phyloP scores from a whole-genome alignment of 2,113 vertebrate species.

The Gallinago media region DNA sequence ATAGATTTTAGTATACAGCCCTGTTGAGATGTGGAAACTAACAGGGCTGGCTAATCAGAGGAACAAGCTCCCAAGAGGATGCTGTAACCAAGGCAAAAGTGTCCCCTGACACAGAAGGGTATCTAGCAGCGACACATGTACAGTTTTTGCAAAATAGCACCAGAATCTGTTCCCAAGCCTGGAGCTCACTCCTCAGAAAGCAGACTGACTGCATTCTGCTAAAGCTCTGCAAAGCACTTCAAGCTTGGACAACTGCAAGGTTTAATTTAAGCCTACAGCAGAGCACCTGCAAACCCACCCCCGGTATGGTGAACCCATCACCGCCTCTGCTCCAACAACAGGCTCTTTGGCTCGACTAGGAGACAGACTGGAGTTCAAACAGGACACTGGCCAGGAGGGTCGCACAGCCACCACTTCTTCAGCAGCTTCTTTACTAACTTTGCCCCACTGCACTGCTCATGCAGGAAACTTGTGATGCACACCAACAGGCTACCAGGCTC shows the following conservation, averaged over 20 bases:
- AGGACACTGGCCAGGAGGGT: neutral
- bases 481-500: neutral
- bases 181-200: neutral
- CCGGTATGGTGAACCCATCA: rapidly evolving
- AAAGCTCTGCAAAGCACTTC: neutral
- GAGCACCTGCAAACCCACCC: neutral
- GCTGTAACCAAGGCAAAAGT: neutral
- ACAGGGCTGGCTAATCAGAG: neutral
- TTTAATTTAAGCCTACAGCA: neutral
- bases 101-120: neutral
- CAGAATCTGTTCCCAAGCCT: neutral
- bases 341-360: neutral
- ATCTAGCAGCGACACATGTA: neutral
- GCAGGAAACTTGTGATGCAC: neutral
- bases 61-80: neutral
- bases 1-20: neutral
- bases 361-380: neutral
- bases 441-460: neutral
- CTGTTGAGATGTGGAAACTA: neutral
- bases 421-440: neutral
- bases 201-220: neutral
- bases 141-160: neutral
- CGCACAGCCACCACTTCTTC: neutral
- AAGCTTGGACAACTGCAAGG: neutral
- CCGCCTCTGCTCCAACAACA: neutral